Conservation (phyloP, 2,797 vertebrate species). For the Nyctibius grandis region DNA sequence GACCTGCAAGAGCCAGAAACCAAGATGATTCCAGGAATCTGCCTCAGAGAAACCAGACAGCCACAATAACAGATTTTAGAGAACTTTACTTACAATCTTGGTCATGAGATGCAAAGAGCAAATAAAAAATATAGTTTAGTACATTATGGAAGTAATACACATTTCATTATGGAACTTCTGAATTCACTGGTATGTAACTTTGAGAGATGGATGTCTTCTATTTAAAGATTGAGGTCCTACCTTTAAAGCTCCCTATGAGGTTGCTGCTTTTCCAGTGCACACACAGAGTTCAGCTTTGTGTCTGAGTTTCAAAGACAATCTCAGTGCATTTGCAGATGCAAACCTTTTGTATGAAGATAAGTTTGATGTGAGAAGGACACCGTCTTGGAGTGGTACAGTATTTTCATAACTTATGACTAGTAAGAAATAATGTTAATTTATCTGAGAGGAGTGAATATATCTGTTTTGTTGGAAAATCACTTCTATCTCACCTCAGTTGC, state of each 20-base stretch:
- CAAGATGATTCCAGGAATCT: neutral
- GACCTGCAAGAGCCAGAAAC: neutral
- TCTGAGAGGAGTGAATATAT: neutral
- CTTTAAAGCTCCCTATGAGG: neutral
- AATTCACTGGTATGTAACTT: neutral
- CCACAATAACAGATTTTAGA: neutral
- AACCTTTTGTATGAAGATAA: neutral
- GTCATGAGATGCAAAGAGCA: neutral
- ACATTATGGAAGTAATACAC: neutral
- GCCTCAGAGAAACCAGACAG: neutral
- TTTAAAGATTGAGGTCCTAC: neutral
- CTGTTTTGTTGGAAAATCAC: neutral
- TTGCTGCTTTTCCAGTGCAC: neutral
- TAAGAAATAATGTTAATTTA: neutral
- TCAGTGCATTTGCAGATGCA: neutral
- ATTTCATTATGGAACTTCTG: neutral
- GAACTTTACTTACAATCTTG: neutral
- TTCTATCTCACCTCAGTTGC: neutral
- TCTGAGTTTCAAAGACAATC: neutral
- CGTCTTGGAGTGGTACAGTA: neutral
- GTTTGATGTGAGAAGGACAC: neutral
- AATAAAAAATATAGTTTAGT: neutral
- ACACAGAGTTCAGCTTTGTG: neutral
- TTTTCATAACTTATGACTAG: neutral
- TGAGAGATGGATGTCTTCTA: neutral